Base-by-base conservation (phyloP, 1,140 invertebrate genomes). In the Orius laevigatus region DNA sequence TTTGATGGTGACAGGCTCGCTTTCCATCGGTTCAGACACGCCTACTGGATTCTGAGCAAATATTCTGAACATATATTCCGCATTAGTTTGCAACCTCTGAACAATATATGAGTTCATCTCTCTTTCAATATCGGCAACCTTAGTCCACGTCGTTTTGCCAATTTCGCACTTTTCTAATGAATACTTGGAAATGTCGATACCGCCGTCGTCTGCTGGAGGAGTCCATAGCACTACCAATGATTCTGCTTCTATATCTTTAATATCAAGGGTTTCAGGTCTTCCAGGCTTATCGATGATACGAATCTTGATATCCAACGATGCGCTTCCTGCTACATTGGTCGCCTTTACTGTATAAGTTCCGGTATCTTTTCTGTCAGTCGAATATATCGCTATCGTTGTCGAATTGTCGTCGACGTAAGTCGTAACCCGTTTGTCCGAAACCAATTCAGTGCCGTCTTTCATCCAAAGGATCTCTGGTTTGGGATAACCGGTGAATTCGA, bases 281-380 rank as follows among this genome's bases (percentile, higher is more conserved):
- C 75, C 73, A 5, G 90, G 89, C 63, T 85, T 83, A 58, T 90
- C 87, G 45, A 86, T 78, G n/a, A 92, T 84, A 64, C 75, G 70
- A 8, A 92, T 73, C 33, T 71, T 72, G 52, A 86, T 66, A 56
- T 87, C 81, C 8, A 76, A 66, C n/a, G 71, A 67, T 14, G 74
- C 71, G 10, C 69, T 68, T 6, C 87, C 88, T 46, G 76, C 74
- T 35, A 70, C 66, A 60, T 84, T 85, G n/a, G 62, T 66, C 11
- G 77, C 78, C 53, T 68, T 72, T 2, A 81, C 63, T 12, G 70
- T 74, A 55, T 81, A 85, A 35, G 69, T 74, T 6, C 72, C 78
- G 2, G 72, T 69, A 56, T 83, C 74, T 16, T 69, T 67, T 52
- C 79, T 66, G 11, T 68, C 63, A 0, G 80, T 56, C 32, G 72